Evolutionary conservation across 2,797 vertebrate species (phyloP), one percentile per base, ranked within the genome.

Genomic region (Lutjanus campechanus): DNA sequence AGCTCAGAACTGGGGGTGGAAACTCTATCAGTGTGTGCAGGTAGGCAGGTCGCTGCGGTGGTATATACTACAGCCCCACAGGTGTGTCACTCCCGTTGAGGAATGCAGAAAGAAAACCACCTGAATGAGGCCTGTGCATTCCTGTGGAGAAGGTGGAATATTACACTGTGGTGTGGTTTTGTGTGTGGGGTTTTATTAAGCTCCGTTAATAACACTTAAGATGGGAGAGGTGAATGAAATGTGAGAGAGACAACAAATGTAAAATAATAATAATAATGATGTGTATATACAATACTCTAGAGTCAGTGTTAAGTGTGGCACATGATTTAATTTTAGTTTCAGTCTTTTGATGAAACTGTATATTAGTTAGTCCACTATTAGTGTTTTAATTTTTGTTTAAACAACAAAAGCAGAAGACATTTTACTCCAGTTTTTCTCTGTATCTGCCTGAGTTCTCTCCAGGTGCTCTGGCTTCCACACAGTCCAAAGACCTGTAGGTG

Each of bases 61-160:
- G 53, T 29, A 25, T 8, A 44, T 8, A 44, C 46, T 46, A 20
- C 54, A 53, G 56, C 61, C 87, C 74, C 79, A 70, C 91, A 94
- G 89, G 91, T 93, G 90, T 88, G 83, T 79, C 41, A 11, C 67
- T 86, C 36, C 54, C 61, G 6, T 71, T 61, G 58, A 87, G 77
- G 89, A 93, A 93, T 92, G 88, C 79, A 66, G 75, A 51, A 13
- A 66, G 62, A 83, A 76, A 78, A 16, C 43, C 58, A 82, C 76
- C 44, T 78, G 65, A 84, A 73, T 69, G 74, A 59, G 72, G 65
- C 51, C 54, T 65, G 69, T 59, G 22, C 69, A 84, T 88, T 91
- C 79, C 77, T 89, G 64, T 11, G 68, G 73, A 70, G 62, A 51
- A 76, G 67, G 71, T 84, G 73, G 59, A 88, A 87, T 58, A 63